Conservation (phyloP, 2,888 invertebrate species). For the Epiblema foenella region DNA sequence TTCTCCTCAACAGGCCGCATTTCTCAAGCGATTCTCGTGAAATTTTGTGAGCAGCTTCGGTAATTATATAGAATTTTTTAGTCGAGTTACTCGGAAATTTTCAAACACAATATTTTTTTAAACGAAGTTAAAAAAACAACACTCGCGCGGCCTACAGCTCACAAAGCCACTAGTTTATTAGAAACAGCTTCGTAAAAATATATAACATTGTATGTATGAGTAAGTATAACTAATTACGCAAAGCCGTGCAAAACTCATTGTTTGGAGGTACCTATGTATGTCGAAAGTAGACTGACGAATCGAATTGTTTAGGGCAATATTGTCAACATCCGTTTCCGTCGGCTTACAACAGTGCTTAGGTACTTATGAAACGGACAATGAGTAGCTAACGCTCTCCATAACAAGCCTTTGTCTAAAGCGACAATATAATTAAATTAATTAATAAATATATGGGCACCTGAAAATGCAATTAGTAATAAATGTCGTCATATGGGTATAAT, state of each 20-base stretch:
- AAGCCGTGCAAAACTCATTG: slow-evolving; percentile 34
- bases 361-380: slow-evolving; percentile 31
- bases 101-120: no score
- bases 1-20: no score
- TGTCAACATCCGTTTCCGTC: slow-evolving; percentile 44
- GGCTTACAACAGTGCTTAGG: slow-evolving; percentile 20
- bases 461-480: not conserved
- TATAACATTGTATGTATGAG: not conserved
- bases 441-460: no score
- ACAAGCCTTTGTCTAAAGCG: slow-evolving; percentile 1
- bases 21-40: no score
- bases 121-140: no score
- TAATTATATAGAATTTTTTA: no score
- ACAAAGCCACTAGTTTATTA: no score
- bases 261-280: slow-evolving; percentile 37
- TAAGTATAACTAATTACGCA: slow-evolving; percentile 13
- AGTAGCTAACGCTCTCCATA: not conserved
- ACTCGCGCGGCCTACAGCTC: no score
- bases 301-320: slow-evolving; percentile 40
- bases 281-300: slow-evolving; percentile 35
- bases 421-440: not conserved
- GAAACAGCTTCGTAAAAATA: not conserved
- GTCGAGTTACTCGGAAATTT: no score
- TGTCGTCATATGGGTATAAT: not conserved
- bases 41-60: no score